Percentiles rank a stretch among this genome's conserved stretches.
These are phyloP conservation scores for Neopelma chrysocephalum DNA, from an alignment of 2,797 vertebrate genomes.

Conservation along the genomic window DNA sequence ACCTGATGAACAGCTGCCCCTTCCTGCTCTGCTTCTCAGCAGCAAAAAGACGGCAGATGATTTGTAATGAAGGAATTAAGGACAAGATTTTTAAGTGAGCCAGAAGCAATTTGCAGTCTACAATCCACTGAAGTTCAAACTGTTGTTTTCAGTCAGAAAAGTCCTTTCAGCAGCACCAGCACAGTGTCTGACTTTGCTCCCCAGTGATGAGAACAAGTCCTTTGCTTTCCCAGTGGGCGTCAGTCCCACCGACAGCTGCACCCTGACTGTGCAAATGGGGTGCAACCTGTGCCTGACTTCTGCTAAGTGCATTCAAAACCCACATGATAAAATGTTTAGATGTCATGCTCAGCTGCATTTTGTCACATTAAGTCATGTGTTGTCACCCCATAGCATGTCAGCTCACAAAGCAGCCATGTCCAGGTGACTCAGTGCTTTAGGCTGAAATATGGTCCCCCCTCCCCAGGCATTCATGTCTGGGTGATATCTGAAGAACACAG, in stretches of 20 bases:
- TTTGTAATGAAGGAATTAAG: not conserved
- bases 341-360: not conserved
- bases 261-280: not conserved
- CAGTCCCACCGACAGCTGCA: not conserved
- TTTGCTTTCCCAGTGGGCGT: not conserved
- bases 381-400: not conserved
- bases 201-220: not conserved
- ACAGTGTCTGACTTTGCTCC: not conserved
- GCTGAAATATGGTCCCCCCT: not conserved
- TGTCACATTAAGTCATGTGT: not conserved
- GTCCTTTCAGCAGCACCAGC: not conserved
- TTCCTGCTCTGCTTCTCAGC: not conserved
- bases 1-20: not conserved
- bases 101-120: not conserved
- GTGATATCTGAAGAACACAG: not conserved
- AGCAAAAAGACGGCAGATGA: not conserved
- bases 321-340: not conserved
- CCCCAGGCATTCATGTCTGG: not conserved
- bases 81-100: not conserved
- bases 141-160: not conserved
- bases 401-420: not conserved
- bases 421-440: not conserved
- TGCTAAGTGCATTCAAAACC: not conserved
- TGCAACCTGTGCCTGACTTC: fast-evolving
- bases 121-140: not conserved